Base-by-base conservation (phyloP, 2,113 vertebrate species). In the Guaruba guarouba region DNA sequence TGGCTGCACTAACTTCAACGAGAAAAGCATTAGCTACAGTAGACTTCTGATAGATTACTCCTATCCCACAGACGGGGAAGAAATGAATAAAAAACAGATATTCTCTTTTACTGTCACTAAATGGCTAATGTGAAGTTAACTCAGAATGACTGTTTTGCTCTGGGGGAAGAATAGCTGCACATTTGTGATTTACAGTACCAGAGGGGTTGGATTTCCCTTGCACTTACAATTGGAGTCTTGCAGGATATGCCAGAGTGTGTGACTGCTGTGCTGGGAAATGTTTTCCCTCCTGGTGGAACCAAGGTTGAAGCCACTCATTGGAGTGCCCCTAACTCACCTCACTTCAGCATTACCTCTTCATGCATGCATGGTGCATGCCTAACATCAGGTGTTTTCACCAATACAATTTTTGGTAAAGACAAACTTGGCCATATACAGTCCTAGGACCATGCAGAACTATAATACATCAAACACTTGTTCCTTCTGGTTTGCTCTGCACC, bases 121-220 rank as follows among this genome's bases (percentile, higher is more conserved):
- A 85, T 92, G 86, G 69, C 95, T 93, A 63, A 86, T 43, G 46
- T 88, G 91, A 96, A 86, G 83, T 75, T 96, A 92, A 95, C 51
- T 90, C 8, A 35, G 88, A 93, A 88, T 88, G 94, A 95, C 88
- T 92, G 41, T 15, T 76, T 80, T 49, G 76, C 92, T 94, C 61
- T 74, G 51, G 68, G 90, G 82, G 16, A 88, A 86, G 68, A 88
- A 63, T 43, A 82, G 80, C 76, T 94, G 92, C 46, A 67, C 76
- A 75, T 90, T 92, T 95, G 43, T 93, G 61, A 80, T 69, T 74
- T 92, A 51, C 51, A 41, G 43, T 74, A 91, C 76, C 66, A 82
- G 76, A 83, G 83, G 80, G 41, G 31, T 33, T 86, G 86, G 78
- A 88, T 84, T 78, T 81, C 83, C 73, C 76, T 95, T 74, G 44